These are phyloP conservation scores for Ruditapes philippinarum DNA, from an alignment of 1,140 invertebrate genomes.

Conservation along the genomic window DNA sequence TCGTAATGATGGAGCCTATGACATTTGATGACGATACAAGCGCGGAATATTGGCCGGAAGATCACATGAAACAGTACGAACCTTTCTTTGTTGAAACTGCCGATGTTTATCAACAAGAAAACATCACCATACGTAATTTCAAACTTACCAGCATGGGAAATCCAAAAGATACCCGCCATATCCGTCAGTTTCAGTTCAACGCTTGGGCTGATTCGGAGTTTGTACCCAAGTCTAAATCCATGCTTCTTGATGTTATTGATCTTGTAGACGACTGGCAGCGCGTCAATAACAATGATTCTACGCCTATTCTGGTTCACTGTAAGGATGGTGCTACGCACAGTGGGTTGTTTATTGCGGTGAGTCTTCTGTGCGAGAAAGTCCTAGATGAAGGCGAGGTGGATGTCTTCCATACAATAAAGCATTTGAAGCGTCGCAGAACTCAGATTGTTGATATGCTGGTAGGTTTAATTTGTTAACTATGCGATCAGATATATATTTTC, in stretches of 20 bases:
- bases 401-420: slow-evolving; percentile 84
- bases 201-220: slow-evolving; percentile 82
- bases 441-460: slow-evolving; percentile 84
- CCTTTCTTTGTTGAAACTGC: slow-evolving; percentile 82
- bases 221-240: slow-evolving; percentile 80
- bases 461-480: slow-evolving; percentile 62
- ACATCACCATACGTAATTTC: slow-evolving; percentile 80
- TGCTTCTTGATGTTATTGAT: slow-evolving; percentile 82
- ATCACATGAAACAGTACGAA: slow-evolving; percentile 79
- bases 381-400: slow-evolving; percentile 80
- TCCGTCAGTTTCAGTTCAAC: slow-evolving; percentile 84
- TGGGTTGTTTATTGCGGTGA: slow-evolving; percentile 80
- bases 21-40: slow-evolving; percentile 81
- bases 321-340: slow-evolving; percentile 85
- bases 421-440: slow-evolving; percentile 80
- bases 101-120: slow-evolving; percentile 79
- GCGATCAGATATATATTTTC: neutral
- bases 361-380: slow-evolving; percentile 82
- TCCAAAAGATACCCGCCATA: slow-evolving; percentile 70
- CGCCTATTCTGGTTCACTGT: slow-evolving; percentile 82
- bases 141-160: slow-evolving; percentile 73
- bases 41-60: slow-evolving; percentile 83
- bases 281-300: slow-evolving; percentile 69
- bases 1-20: slow-evolving; percentile 84
- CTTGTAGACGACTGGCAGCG: slow-evolving; percentile 80